Evolutionary conservation across 2,113 vertebrate species (phyloP).

Genomic region (Regulus satrapa): DNA sequence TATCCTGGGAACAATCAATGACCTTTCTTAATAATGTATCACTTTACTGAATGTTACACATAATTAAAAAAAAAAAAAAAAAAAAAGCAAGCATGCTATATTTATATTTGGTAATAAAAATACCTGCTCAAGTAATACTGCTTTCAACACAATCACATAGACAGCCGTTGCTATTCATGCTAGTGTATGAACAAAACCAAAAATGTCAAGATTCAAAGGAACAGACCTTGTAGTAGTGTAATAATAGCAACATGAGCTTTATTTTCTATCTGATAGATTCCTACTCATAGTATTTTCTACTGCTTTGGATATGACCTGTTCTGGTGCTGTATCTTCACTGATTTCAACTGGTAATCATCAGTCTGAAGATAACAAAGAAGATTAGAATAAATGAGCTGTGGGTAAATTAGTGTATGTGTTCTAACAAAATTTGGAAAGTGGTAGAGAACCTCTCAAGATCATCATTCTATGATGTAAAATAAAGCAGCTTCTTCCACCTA

Average conservation of each 20-base stretch:
- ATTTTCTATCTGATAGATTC: neutral
- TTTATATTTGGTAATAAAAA: constrained; percentile 37
- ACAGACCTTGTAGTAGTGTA: neutral
- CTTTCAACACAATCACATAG: neutral
- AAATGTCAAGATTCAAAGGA: neutral
- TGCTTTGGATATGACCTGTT: neutral
- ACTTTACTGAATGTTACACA: constrained; percentile 51
- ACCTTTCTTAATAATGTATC: constrained; percentile 69
- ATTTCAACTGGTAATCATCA: neutral
- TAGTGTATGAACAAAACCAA: neutral
- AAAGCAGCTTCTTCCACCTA: neutral
- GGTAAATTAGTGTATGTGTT: neutral
- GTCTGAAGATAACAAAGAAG: neutral
- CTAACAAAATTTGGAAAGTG: neutral
- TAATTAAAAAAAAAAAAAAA: constrained; percentile 74
- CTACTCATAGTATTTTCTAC: neutral
- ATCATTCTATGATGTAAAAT: neutral
- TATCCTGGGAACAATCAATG: constrained; percentile 67
- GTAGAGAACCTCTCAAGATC: neutral
- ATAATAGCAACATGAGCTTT: neutral
- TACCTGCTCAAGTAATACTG: neutral
- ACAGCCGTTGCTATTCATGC: neutral
- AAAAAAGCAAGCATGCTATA: constrained; percentile 63
- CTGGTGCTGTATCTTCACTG: neutral
- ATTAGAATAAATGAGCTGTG: neutral